Evolutionary conservation across 2,888 invertebrate species (phyloP).

Genomic region (Nowickia ferox): DNA sequence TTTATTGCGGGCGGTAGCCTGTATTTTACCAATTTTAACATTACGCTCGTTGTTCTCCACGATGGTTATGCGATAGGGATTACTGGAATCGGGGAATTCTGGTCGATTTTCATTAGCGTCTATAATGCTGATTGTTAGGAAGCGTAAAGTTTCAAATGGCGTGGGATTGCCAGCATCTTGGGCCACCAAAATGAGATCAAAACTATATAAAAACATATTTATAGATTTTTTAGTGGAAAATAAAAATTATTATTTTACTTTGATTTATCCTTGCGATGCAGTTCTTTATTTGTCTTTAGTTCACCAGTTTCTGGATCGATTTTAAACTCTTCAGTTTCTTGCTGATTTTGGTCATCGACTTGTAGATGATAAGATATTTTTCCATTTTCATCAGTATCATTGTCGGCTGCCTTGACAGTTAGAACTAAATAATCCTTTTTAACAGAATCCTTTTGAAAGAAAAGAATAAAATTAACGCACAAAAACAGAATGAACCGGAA

Average conservation of each 20-base stretch:
- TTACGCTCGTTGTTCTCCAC: slow-evolving; percentile 88
- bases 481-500: too few species aligned
- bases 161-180: slow-evolving; percentile 92
- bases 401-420: slow-evolving; percentile 91
- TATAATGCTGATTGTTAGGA: slow-evolving; percentile 89
- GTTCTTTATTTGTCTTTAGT: slow-evolving; percentile 89
- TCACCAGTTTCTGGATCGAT: slow-evolving; percentile 92
- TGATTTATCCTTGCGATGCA: slow-evolving; percentile 90
- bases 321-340: slow-evolving; percentile 91
- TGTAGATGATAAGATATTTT: slow-evolving; percentile 92
- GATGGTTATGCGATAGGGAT: slow-evolving; percentile 88
- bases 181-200: slow-evolving; percentile 90
- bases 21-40: slow-evolving; percentile 85
- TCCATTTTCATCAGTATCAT: slow-evolving; percentile 93
- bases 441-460: slow-evolving; percentile 86
- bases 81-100: slow-evolving; percentile 87
- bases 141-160: slow-evolving; percentile 90
- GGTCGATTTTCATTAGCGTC: slow-evolving; percentile 93
- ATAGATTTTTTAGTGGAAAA: slow-evolving; percentile 4
- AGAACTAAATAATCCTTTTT: slow-evolving; percentile 90
- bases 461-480: background rate
- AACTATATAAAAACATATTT: slow-evolving; percentile 74
- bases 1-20: slow-evolving; percentile 87
- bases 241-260: slow-evolving; percentile 77
- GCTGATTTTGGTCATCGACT: slow-evolving; percentile 87